Base-by-base conservation (phyloP, 2,797 vertebrate species). In the Monodelphis domestica region DNA sequence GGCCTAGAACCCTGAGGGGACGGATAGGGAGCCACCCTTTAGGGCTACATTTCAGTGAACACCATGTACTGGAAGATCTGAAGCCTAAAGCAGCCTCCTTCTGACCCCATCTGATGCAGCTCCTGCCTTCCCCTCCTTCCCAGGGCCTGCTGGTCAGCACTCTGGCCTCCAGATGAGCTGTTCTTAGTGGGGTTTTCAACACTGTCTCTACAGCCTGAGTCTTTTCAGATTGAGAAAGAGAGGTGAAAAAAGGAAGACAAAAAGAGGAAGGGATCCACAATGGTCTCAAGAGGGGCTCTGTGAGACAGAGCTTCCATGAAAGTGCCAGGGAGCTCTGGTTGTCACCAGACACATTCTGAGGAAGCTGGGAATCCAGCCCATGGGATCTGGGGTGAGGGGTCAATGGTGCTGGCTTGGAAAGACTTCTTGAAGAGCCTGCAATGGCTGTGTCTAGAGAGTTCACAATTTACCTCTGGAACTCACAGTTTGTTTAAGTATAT, bases 191-290 rank as follows among this genome's bases (percentile, higher is more conserved):
- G n/a, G n/a, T n/a, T n/a, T n/a, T n/a, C n/a, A n/a, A n/a, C 1
- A 0, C 33, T 10, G 12, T 29, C 51, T 57, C 59, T 50, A 4
- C 14, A 59, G 91, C 29, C 87, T 0, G 70, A 89, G 89, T 88
- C 28, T 50, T 84, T 90, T 59, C 29, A 0, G 1, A 78, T 0
- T 84, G 54, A 63, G 84, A n/a, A 89, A 87, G n/a, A 63, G 50
- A 57, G 78, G 91, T 54, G 53, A 54, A 89, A 54, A 3, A 55
- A 11, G 51, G n/a, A 38, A 54, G 56, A n/a, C 38, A 38, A 84
- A 52, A 30, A 56, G 54, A 33, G 33, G 70, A 33, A 0, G 0
- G 45, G 4, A 0, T 4, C 29, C 53, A 17, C 52, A 5, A 26
- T 84, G 7, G 54, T 89, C 89, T 90, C 95, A 89, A 21, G 28